Conservation (phyloP, 2,797 vertebrate genomes). For the Enteromius thamalakanensis region DNA sequence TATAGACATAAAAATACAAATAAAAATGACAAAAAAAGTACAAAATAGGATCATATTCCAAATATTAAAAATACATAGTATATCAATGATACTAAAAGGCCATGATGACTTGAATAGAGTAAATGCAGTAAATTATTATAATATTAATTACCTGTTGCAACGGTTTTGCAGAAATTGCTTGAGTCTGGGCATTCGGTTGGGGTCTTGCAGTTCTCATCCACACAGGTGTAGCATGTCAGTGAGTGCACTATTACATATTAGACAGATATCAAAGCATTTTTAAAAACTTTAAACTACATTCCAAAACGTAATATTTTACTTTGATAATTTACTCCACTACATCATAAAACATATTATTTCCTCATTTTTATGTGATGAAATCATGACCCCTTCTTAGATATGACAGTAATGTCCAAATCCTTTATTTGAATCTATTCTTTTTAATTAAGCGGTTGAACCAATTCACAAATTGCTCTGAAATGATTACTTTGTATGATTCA, state of each 20-base stretch:
- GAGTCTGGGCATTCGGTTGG: neutral
- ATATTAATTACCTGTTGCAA: constrained; percentile 33
- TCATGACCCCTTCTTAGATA: neutral
- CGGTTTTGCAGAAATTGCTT: constrained; percentile 61
- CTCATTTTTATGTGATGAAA: neutral
- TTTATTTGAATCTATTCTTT: neutral
- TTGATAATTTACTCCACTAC: neutral
- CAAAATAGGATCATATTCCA: neutral
- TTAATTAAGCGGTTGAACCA: neutral
- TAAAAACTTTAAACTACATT: neutral
- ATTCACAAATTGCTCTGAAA: neutral
- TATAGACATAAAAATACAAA: neutral
- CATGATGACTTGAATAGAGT: neutral
- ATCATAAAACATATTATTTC: neutral
- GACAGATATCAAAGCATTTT: neutral
- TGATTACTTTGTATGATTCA: neutral
- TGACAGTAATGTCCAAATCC: neutral
- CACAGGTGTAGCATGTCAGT: constrained; percentile 67
- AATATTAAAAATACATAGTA: neutral
- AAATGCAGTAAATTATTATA: neutral
- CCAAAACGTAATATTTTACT: neutral
- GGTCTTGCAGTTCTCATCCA: constrained; percentile 54
- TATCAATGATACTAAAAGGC: neutral
- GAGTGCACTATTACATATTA: constrained; percentile 60
- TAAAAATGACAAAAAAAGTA: neutral